Base-by-base conservation (phyloP, 2,888 invertebrate genomes). In the Heliconius hortense region DNA sequence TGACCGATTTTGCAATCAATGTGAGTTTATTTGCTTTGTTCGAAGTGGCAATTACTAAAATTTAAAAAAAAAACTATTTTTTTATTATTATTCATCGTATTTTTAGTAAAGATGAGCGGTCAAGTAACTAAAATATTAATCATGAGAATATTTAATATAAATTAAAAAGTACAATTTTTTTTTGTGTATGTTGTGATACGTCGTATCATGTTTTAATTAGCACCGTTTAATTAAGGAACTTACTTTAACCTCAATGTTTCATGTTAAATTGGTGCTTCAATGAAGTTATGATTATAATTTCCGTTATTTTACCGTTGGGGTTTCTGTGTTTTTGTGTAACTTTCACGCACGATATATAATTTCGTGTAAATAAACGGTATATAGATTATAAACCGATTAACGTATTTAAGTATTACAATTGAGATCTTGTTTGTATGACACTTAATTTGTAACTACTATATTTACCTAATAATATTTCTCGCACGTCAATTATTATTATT, bases 241-340 rank as follows among this genome's bases (percentile, higher is more conserved):
- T 31, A 21, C 53, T 56, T 56, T 10, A n/a, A 69, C 8, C 56
- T 56, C 56, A 69, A 69, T 13, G 31, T 15, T 53, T 18, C 15
- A 35, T 64, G 13, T 62, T 26, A 69, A 71, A n/a, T 66, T 13
- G 26, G n/a, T 73, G 76, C 56, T 75, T 56, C 59, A 26, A 71
- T 79, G 78, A 79, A 80, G 74, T 70, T 81, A 82, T 83, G 78
- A 81, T 79, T 77, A 76, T 77, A 78, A 77, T 77, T 78, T 77
- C 77, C 79, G 76, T 76, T 76, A 74, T 70, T 76, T 78, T 76
- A 77, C 79, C 76, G 75, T 73, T 76, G 73, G 67, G 71, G 56
- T n/a, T 64, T 59, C 60, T 60, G 64, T 72, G 69, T 68, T 77
- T 78, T 76, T 76, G 78, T 76, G 75, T 72, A 74, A 48, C 56